Evolutionary conservation across 1,140 invertebrate genomes (phyloP), one percentile per base, ranked within the genome.

Genomic region (Orussus abietinus): DNA sequence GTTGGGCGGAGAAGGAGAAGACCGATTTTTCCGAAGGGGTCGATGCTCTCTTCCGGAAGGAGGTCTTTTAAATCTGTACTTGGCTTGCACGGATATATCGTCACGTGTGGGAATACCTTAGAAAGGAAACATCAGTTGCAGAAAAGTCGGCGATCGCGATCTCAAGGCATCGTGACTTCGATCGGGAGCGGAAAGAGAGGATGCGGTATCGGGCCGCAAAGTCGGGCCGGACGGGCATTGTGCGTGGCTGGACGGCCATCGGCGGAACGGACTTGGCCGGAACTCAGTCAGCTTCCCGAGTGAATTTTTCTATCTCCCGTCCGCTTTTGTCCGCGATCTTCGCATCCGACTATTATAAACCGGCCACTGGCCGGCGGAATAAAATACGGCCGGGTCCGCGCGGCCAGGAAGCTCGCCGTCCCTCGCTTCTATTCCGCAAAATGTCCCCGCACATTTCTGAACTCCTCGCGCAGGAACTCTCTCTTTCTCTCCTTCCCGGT

Each of bases 291-390:
- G 53, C 53, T 41, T 20, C 21, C 25, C 19, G 46, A 28, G 28
- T 34, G 48, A 51, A 55, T 55, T 55, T 55, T 55, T 54, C 53
- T 50, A 38, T 28, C 47, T 55, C 34, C 26, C 40, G 29, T 49
- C 19, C 36, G 26, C 53, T 52, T 56, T 56, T 51, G 53, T 49
- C 35, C 49, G 33, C 45, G 49, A 51, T 51, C 45, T 55, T 55
- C 30, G 45, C 20, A 14, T 46, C 39, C 47, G 42, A 22, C 43
- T 30, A 47, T 57, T 57, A 57, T 57, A 50, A 57, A 50, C 47
- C 19, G 29, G 29, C n/a, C n/a, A n/a, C 26, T 19, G 20, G 32
- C 45, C 15, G 18, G 21, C 4, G 17, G 53, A 48, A 49, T 56
- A 56, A 55, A 56, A 56, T 56, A 56, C 53, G 46, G 45, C 25